Conservation (phyloP, 2,113 vertebrate genomes). For the Nestor notabilis region DNA sequence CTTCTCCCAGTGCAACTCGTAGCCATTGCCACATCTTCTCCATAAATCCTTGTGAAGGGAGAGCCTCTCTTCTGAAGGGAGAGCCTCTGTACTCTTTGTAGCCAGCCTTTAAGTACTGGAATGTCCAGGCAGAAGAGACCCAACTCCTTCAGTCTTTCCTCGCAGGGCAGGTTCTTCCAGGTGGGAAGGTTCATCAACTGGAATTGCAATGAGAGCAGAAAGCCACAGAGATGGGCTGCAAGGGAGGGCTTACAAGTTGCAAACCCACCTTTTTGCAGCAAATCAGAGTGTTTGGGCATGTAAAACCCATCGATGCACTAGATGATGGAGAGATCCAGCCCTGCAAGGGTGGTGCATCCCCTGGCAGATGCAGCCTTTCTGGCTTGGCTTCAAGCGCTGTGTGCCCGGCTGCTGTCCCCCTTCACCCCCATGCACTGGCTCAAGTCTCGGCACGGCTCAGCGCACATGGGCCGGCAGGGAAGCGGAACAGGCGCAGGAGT, state of each 20-base stretch:
- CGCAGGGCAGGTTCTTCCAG: not conserved
- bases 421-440: fast-evolving
- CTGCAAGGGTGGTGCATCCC: not conserved
- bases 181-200: not conserved
- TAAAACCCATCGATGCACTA: not conserved
- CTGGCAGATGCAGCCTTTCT: not conserved
- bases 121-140: not conserved
- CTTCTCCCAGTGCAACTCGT: not conserved
- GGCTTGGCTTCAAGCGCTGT: not conserved
- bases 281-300: fast-evolving
- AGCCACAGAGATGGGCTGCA: not conserved
- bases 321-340: fast-evolving
- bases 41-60: not conserved
- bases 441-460: fast-evolving
- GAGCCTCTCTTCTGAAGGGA: not conserved
- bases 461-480: fast-evolving
- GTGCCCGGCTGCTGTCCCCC: not conserved
- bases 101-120: not conserved
- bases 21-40: not conserved
- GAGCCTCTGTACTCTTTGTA: not conserved
- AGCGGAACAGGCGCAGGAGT: not conserved
- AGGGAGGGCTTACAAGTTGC: no score
- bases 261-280: not conserved
- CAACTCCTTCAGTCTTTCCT: not conserved
- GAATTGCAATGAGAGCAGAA: not conserved